Evolutionary conservation across 2,113 vertebrate species (phyloP), one percentile per base, ranked within the genome.

Genomic region (Sebastes fasciatus): DNA sequence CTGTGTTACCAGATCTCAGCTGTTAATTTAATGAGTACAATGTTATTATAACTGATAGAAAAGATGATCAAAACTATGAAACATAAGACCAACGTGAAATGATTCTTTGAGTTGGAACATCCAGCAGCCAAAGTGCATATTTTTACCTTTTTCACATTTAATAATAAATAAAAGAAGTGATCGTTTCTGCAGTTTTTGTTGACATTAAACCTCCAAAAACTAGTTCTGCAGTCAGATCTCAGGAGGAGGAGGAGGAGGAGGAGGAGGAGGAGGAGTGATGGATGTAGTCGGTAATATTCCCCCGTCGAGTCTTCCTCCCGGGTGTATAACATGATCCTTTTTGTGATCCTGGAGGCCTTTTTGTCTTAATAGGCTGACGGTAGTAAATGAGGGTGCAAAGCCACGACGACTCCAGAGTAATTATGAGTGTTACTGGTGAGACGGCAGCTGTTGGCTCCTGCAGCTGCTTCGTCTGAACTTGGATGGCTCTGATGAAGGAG

Each of bases 331-430:
- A 11, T 77, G 89, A 90, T 89, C 90, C 84, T 85, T 10, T 6
- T 62, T 54, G 1, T 80, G 86, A 87, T 91, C 86, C 88, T 63
- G 60, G 45, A 82, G 85, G 81, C 83, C 85, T 90, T 67, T 34
- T 77, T 77, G 86, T 92, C 83, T 82, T 90, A 91, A 92, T 89
- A 85, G 70, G 80, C 83, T 75, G 88, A 86, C 84, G 69, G 88
- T 86, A 89, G 85, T 91, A 88, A 91, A 88, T 61, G 77, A 69
- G 80, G 90, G 89, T 67, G 90, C 79, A 92, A 93, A 93, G 92
- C 90, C 90, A 85, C 90, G 54, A 65, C 69, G 91, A 86, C 87
- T 93, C 88, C 88, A 82, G 55, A 79, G 90, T 86, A 91, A 90
- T 92, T 88, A 34, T 34, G 34, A 34, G 34, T 34, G 34, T 34